These are phyloP conservation scores for Dexiosoma caninum DNA, from an alignment of 2,888 invertebrate species.

Conservation along the genomic window DNA sequence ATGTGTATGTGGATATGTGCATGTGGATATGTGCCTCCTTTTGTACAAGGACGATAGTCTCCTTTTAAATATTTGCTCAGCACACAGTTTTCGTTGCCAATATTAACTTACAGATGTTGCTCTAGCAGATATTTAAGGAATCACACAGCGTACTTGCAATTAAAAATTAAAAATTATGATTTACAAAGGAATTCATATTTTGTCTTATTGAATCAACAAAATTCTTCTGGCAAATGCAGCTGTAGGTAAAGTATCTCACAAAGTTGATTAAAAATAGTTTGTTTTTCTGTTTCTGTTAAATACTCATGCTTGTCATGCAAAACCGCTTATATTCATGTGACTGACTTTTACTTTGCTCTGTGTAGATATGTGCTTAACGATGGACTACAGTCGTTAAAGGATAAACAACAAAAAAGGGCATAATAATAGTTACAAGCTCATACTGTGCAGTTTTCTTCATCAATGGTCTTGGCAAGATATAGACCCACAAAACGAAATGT, in stretches of 20 bases:
- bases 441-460: no score
- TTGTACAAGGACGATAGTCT: slow-evolving; percentile 14
- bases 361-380: no score
- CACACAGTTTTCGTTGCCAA: not conserved
- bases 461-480: no score
- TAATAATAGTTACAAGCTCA: no score
- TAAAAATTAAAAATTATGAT: slow-evolving; percentile 13
- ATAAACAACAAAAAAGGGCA: no score
- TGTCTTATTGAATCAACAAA: not conserved
- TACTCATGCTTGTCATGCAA: no score
- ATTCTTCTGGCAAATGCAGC: not conserved
- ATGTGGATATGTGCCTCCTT: not conserved
- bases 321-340: no score
- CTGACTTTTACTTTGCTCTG: no score
- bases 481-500: no score
- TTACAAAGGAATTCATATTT: not conserved
- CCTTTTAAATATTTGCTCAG: not conserved
- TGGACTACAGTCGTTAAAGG: no score
- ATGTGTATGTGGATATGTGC: not conserved
- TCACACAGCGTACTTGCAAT: slow-evolving; percentile 1
- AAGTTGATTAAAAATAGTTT: not conserved
- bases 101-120: not conserved
- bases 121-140: not conserved
- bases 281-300: no score
- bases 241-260: not conserved